Base-by-base conservation (phyloP, 2,888 invertebrate species). In the Tetragnatha montana region DNA sequence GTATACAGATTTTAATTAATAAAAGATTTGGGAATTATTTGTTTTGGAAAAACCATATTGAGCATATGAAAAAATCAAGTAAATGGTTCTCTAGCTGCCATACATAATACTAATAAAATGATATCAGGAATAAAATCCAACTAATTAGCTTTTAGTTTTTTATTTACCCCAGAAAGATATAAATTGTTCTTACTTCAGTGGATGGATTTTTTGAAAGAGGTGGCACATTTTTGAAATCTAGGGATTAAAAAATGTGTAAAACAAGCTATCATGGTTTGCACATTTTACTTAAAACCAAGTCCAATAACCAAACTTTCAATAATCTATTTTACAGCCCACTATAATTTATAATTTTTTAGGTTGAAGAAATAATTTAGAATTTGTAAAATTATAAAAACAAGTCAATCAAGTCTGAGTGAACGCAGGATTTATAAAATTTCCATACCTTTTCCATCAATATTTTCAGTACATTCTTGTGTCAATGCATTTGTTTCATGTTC, bases 201-300 rank as follows among this genome's bases (percentile, higher is more conserved):
- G 89, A 89, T 10, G 51, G 75, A 12, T 85, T 60, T 89, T 78
- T 85, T 0, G 89, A 76, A 22, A 89, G 49, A 10, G 89, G 89
- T 70, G 69, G 8, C 10, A 85, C 76, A 21, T 35, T 70, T 51
- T 74, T 69, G 50, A 75, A 76, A 85, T 71, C 89, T 89, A 85
- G 71, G 74, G 21, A 21, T 14, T 22, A 22, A 22, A 35, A 21
- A 74, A 74, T 74, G 4, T 22, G 6, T 8, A 35, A 74, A 2
- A 60, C 17, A 8, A 60, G 17, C 17, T 17, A 60, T 60, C 60
- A 60, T 1, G 60, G 60, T 60, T 35, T 60, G 14, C 14, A 14
- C 14, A 60, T 60, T 60, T 10, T 1, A 60, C 10, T 12, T 60
- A 60, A 60, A 60, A 60, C 10, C 60, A 60, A 60, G 10, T 60